Conservation (phyloP, 2,888 invertebrate species). For the Drosophila silvestris region DNA sequence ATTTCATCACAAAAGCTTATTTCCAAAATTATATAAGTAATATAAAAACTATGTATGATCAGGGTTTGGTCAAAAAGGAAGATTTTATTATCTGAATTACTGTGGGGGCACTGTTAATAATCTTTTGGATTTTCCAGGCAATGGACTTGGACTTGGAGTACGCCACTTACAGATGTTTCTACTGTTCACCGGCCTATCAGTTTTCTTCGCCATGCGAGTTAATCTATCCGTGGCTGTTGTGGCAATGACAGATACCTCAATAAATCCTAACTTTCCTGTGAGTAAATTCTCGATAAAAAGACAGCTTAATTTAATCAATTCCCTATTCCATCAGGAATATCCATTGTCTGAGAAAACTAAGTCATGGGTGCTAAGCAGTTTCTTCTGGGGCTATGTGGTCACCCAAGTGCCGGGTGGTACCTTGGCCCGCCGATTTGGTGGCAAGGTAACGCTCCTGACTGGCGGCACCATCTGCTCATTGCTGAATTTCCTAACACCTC, state of each 20-base stretch:
- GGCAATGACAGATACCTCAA: slow-evolving; percentile 88
- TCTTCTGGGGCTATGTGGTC: slow-evolving; percentile 89
- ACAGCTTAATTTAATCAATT: neutral
- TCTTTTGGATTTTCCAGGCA: neutral
- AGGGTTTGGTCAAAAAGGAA: neutral
- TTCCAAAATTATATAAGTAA: neutral
- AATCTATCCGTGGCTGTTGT: slow-evolving; percentile 90
- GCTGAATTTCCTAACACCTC: slow-evolving; percentile 89
- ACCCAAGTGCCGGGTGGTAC: slow-evolving; percentile 89
- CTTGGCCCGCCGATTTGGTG: slow-evolving; percentile 90
- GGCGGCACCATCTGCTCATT: slow-evolving; percentile 88
- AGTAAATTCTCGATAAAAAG: slow-evolving; percentile 35
- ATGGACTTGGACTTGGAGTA: slow-evolving; percentile 85
- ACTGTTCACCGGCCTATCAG: slow-evolving; percentile 87
- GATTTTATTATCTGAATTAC: neutral
- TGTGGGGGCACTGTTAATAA: neutral
- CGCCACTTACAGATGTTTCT: slow-evolving; percentile 88
- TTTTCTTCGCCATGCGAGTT: slow-evolving; percentile 89
- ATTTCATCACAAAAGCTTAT: neutral
- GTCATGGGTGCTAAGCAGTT: slow-evolving; percentile 88
- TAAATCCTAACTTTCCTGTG: slow-evolving; percentile 82
- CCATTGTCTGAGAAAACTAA: slow-evolving; percentile 87
- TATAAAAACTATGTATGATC: neutral
- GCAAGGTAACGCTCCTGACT: slow-evolving; percentile 87
- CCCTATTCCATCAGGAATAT: slow-evolving; percentile 85